Conservation (phyloP, 1,140 invertebrate species). For the Atta cephalotes region DNA sequence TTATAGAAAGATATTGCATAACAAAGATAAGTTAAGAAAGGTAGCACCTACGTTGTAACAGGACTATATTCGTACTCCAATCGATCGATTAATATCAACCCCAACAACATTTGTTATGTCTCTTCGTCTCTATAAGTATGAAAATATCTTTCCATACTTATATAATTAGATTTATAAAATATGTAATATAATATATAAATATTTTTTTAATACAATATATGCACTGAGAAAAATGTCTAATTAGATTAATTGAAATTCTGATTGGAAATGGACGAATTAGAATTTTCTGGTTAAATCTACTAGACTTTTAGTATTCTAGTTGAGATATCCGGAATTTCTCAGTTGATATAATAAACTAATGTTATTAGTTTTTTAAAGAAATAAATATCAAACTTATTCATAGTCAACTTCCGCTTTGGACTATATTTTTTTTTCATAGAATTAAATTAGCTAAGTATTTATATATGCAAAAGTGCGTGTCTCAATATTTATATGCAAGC, state of each 20-base stretch:
- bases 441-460: conserved; percentile 48
- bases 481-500: conserved; percentile 42
- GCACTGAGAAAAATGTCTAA: too few species aligned
- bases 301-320: too few species aligned
- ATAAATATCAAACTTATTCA: conserved; percentile 1
- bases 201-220: too few species aligned
- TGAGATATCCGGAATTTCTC: too few species aligned
- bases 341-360: too few species aligned
- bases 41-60: neutral
- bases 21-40: conserved; percentile 2
- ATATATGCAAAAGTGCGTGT: conserved; percentile 22
- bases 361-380: neutral
- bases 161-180: conserved; percentile 17
- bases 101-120: neutral
- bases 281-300: too few species aligned
- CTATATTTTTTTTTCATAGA: neutral
- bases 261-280: too few species aligned
- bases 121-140: too few species aligned
- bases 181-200: neutral
- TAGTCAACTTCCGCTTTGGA: neutral
- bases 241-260: too few species aligned
- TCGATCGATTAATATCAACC: conserved; percentile 17
- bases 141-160: neutral
- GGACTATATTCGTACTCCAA: neutral
- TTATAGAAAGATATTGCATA: neutral